These are phyloP conservation scores for Mimas tiliae DNA, from an alignment of 2,888 invertebrate species.

Conservation along the genomic window DNA sequence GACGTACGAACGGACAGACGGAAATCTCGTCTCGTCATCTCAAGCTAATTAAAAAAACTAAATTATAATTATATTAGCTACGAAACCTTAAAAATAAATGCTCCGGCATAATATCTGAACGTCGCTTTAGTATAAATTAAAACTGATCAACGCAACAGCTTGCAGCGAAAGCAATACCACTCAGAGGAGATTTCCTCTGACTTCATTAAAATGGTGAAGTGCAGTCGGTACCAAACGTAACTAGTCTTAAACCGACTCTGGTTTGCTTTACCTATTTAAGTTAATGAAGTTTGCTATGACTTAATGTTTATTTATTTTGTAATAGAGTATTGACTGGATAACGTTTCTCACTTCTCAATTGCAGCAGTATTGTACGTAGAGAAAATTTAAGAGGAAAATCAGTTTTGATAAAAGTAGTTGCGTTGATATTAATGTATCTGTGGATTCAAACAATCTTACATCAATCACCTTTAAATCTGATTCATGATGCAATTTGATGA, in stretches of 20 bases:
- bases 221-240: slow-evolving; percentile 56
- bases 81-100: too few species aligned
- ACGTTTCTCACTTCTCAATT: too few species aligned
- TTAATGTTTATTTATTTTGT: neutral
- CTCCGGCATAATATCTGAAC: neutral
- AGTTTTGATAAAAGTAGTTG: too few species aligned
- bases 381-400: too few species aligned
- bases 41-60: too few species aligned
- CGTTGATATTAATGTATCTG: neutral
- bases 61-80: too few species aligned
- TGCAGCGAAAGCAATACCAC: slow-evolving; percentile 30
- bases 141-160: slow-evolving; percentile 22
- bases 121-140: slow-evolving; percentile 24
- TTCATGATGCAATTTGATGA: neutral
- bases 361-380: too few species aligned
- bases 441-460: neutral
- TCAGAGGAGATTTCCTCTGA: slow-evolving; percentile 32
- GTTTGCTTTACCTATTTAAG: slow-evolving; percentile 35
- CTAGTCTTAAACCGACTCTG: slow-evolving; percentile 42
- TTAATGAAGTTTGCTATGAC: slow-evolving; percentile 30
- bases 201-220: slow-evolving; percentile 39
- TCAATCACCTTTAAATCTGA: neutral
- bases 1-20: too few species aligned
- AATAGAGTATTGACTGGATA: too few species aligned
- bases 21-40: too few species aligned